phyloP scores from a whole-genome alignment of 2,797 vertebrate species.

The Tarsius wallacei region DNA sequence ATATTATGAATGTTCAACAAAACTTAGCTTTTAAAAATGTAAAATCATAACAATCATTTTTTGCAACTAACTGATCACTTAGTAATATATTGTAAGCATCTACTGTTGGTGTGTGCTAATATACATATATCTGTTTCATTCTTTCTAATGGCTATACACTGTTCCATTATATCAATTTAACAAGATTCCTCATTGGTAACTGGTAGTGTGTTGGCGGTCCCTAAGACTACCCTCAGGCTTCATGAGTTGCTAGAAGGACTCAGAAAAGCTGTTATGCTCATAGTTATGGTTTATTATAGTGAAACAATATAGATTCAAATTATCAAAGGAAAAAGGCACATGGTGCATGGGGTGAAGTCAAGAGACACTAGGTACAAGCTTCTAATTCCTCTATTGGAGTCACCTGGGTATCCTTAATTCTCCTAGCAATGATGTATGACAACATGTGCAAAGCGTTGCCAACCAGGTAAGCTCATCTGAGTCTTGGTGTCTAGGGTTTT shows the following conservation, averaged over 20 bases:
- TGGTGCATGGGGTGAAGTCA: background rate
- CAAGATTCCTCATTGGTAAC: background rate
- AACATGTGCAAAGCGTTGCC: background rate
- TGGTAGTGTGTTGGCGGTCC: background rate
- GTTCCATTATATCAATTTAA: background rate
- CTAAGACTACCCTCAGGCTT: background rate
- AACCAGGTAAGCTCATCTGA: background rate
- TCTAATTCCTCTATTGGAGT: background rate
- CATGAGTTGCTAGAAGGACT: background rate
- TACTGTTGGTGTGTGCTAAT: background rate
- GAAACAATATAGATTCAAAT: background rate
- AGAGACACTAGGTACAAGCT: background rate
- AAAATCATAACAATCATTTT: background rate
- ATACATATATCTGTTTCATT: background rate
- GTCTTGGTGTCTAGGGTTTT: background rate
- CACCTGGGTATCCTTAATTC: background rate
- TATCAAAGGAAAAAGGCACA: background rate
- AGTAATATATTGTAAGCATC: background rate
- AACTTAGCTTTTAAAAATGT: background rate
- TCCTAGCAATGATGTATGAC: background rate
- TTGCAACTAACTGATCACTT: conserved; percentile 22
- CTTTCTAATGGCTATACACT: background rate
- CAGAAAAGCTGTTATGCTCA: background rate
- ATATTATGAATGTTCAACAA: background rate
- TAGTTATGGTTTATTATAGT: background rate